Conservation (phyloP, 2,888 invertebrate species). For the Entomobrya multifasciata region DNA sequence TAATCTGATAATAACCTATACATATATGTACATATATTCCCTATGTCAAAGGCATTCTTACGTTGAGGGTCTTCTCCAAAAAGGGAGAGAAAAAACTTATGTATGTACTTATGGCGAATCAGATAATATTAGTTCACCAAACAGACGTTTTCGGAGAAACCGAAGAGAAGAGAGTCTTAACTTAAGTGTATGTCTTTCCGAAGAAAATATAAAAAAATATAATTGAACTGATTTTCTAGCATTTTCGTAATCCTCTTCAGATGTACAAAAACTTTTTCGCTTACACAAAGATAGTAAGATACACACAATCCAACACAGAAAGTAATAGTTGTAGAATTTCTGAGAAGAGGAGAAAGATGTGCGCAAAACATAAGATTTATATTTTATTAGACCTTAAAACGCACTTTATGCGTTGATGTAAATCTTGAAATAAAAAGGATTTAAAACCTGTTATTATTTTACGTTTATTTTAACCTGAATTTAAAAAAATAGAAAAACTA, state of each 20-base stretch:
- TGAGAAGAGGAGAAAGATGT: no score
- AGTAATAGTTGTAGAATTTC: no score
- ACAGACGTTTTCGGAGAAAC: slow-evolving; percentile 50
- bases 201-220: slow-evolving; percentile 24
- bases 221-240: slow-evolving; percentile 49
- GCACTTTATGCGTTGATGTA: slow-evolving; percentile 10
- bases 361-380: background rate
- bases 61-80: no score
- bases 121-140: slow-evolving; percentile 55
- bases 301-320: background rate
- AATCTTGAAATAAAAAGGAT: slow-evolving; percentile 14
- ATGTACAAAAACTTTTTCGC: background rate
- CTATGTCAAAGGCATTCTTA: no score
- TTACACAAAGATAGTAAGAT: background rate
- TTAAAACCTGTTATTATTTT: slow-evolving; percentile 47
- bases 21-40: no score
- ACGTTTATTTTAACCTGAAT: background rate
- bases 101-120: slow-evolving; percentile 56
- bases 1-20: no score
- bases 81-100: slow-evolving; percentile 38
- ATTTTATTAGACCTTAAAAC: background rate
- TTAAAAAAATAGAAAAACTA: slow-evolving; percentile 6
- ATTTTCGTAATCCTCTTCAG: slow-evolving; percentile 55
- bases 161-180: no score
- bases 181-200: no score